Base-by-base conservation (phyloP, 2,113 vertebrate genomes). In the Stegastes partitus region DNA sequence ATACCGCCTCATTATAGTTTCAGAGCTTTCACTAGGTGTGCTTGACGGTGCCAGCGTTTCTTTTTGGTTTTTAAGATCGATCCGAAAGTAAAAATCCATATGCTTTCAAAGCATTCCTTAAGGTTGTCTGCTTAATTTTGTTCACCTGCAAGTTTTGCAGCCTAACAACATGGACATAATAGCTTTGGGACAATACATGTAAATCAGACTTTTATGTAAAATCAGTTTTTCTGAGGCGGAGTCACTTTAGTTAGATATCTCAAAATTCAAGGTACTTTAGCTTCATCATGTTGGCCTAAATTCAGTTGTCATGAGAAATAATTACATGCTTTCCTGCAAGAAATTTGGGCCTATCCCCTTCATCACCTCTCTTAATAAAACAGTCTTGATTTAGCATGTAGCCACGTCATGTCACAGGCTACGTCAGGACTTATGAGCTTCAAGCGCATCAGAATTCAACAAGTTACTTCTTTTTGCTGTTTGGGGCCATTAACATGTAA, bases 391-490 rank as follows among this genome's bases (percentile, higher is more conserved):
- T 22, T 57, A 39, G 34, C 50, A 49, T 45, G 11, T 23, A n/a
- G 26, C 49, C 11, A 0, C 4, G 14, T 63, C 26, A 31, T 19
- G 49, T 71, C 26, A 64, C 10, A 2, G 37, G 11, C 31, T 21
- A 31, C 68, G 22, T 54, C 10, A 2, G 37, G 18, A 58, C 50
- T 47, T 57, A 37, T 26, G 5, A 25, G 7, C 18, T 64, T 55
- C 56, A 14, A 77, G 68, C 61, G 47, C 37, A 19, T 77, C 66
- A 49, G 25, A 72, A 77, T 65, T 88, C 70, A 83, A 77, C 74
- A 84, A 61, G 72, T 89, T 71, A 47, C 55, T 66, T 14, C 25
- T 70, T 53, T 78, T 70, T 49, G 5, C 8, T 22, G 18, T 77
- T 49, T 25, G 44, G 65, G 10, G n/a, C 21, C 68, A 74, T 68